Evolutionary conservation across 2,797 vertebrate species (phyloP).

Genomic region (Sylvia borin): DNA sequence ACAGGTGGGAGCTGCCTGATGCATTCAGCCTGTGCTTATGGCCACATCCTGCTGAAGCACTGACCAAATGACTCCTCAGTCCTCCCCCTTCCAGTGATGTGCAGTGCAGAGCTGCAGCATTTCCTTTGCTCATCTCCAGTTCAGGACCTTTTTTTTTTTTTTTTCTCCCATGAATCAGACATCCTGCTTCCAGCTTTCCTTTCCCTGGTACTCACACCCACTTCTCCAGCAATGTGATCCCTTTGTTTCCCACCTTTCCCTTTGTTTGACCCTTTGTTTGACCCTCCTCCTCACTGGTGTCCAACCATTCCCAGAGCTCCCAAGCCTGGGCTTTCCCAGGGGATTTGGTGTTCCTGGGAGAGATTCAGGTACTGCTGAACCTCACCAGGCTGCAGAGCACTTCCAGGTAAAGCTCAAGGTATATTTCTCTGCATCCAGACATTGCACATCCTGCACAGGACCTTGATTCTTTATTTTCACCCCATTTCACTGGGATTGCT

Average conservation of each 20-base stretch:
- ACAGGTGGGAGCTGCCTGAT: background rate
- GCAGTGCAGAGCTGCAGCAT: background rate
- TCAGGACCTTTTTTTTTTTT: background rate
- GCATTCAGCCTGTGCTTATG: background rate
- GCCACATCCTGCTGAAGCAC: background rate
- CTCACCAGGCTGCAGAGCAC: background rate
- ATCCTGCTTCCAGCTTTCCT: background rate
- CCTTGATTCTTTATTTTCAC: background rate
- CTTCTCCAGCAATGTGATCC: background rate
- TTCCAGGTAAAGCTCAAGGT: background rate
- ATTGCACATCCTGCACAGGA: background rate
- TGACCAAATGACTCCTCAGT: background rate
- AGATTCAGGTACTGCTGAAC: background rate
- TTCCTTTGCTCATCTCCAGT: background rate
- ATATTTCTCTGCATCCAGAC: background rate
- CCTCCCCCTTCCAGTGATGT: background rate
- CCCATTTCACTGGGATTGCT: background rate
- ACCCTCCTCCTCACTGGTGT: background rate
- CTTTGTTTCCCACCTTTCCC: background rate
- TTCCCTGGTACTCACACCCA: background rate
- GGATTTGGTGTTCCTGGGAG: background rate
- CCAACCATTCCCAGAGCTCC: accelerated
- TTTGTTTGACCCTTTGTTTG: too few relatives aligned
- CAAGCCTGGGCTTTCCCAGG: background rate
- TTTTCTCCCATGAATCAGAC: background rate